Evolutionary conservation across 2,113 vertebrate genomes (phyloP), one percentile per base, ranked within the genome.

Genomic region (Panurus biarmicus): DNA sequence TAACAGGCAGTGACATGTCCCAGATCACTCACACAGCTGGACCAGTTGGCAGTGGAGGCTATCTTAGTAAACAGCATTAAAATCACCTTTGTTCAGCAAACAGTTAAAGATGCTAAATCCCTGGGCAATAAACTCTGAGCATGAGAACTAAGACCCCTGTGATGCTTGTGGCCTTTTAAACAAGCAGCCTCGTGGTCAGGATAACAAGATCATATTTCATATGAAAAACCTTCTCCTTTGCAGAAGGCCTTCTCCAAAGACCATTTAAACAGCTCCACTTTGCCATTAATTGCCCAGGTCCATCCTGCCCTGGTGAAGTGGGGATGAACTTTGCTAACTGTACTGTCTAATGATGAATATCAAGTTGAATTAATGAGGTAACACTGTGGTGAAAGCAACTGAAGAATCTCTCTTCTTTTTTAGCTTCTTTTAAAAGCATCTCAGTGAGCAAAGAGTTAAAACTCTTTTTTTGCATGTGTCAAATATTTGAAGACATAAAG

Each of bases 1-100:
- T 15, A 45, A 72, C 12, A 61, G 45, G 45, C 0, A 58, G 20
- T 0, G 0, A 60, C 26, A 45, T 1, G 1, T 31, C 35, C n/a
- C 60, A 85, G n/a, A 48, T 48, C 58, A 54, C 33, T 76, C 2
- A 1, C 6, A 5, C 38, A 53, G 33, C 73, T 22, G 11, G 10
- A 48, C 8, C 44, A 50, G 33, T 2, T 40, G 38, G 28, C 60
- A 36, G 17, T 36, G 28, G 76, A 73, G 69, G 28, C 24, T 22
- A 16, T 40, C 69, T 70, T 33, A 42, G 61, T 6, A 36, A 1
- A 51, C 11, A 33, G 7, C 22, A 67, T 36, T 38, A 29, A 92
- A 80, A 23, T 13, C 53, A 71, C 24, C 18, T 67, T 26, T 44
- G 38, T 14, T 58, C 75, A 89, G 48, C 24, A 38, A 81, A 53